Evolutionary conservation across 2,797 vertebrate species (phyloP).

Genomic region (Galago senegalensis): DNA sequence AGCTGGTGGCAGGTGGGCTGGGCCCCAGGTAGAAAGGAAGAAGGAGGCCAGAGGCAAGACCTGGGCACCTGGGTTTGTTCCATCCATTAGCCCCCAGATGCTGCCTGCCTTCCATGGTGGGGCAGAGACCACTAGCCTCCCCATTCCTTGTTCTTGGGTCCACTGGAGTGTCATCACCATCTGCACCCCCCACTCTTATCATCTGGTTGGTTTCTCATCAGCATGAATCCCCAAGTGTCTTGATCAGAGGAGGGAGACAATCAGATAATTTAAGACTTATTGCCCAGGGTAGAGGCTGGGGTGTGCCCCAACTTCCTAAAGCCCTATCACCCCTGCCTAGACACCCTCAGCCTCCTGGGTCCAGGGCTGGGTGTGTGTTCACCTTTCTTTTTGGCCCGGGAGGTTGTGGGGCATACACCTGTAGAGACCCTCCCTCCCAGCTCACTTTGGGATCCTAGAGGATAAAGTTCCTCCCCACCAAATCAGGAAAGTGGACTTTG

Average conservation of each 20-base stretch:
- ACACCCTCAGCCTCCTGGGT: not conserved
- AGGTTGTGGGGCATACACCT: not conserved
- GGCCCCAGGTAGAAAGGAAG: not conserved
- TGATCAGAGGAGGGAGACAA: slow-evolving; percentile 88
- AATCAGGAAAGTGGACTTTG: not conserved
- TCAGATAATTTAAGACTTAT: slow-evolving; percentile 74
- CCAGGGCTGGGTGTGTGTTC: not conserved
- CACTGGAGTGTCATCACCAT: not conserved
- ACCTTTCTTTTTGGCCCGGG: not conserved
- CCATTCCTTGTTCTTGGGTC: not conserved
- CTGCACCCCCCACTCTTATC: not conserved
- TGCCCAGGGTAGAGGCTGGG: not conserved
- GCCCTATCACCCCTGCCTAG: not conserved
- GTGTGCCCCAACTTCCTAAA: not conserved
- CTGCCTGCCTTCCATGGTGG: not conserved
- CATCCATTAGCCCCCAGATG: not conserved
- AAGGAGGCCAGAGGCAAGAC: not conserved
- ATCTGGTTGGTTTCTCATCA: not conserved
- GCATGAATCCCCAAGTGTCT: slow-evolving; percentile 84
- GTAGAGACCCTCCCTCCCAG: not conserved
- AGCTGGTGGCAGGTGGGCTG: not conserved
- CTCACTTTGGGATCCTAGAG: not conserved
- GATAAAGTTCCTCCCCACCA: not conserved
- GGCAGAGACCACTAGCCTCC: accelerated
- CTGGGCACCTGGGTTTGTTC: not conserved